Base-by-base conservation (phyloP, 1,140 invertebrate species). In the Drosophila kikkawai region DNA sequence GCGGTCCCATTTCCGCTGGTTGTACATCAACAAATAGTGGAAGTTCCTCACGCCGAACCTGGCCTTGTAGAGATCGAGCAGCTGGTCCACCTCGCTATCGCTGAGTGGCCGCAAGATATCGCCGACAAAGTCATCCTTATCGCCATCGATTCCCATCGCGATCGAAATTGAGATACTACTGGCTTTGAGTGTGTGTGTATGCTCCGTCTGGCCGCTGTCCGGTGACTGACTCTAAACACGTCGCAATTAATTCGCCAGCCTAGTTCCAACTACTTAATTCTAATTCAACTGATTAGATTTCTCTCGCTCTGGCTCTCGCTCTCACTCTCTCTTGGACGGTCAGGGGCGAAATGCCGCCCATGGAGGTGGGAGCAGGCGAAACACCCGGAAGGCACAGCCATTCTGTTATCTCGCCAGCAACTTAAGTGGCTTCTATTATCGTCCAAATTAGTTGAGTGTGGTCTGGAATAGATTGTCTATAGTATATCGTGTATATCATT, bases 1-100 rank as follows among this genome's bases (percentile, higher is more conserved):
- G 0, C 60, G 59, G 61, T 92, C 80, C 91, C 91, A 92, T 60
- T 92, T 91, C 2, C 77, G 65, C 47, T 92, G 91, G 50, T 88
- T 92, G 55, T 88, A 92, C 4, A 92, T 42, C 36, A 92, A 32
- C 26, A 92, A 50, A 37, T 91, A 92, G 44, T 92, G 86, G 34
- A 91, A 91, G 29, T 91, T 80, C 13, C 59, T 42, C 8, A 56
- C 58, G 7, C 83, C 84, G 6, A 71, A 88, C 53, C 83, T 92
- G 0, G 41, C 11, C 37, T 11, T 45, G 39, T 92, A 92, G 1
- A 92, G 48, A 45, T 71, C 44, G 32, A 92, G 70, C 57, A 92
- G 53, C 59, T 92, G 83, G 41, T 91, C 69, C 26, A 92, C 70
- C 57, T 92, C 91, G 26, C 39, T 44, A 41, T 80, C 79, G 60